Evolutionary conservation across 2,797 vertebrate species (phyloP).

Genomic region (Sphenopsis melanotis): DNA sequence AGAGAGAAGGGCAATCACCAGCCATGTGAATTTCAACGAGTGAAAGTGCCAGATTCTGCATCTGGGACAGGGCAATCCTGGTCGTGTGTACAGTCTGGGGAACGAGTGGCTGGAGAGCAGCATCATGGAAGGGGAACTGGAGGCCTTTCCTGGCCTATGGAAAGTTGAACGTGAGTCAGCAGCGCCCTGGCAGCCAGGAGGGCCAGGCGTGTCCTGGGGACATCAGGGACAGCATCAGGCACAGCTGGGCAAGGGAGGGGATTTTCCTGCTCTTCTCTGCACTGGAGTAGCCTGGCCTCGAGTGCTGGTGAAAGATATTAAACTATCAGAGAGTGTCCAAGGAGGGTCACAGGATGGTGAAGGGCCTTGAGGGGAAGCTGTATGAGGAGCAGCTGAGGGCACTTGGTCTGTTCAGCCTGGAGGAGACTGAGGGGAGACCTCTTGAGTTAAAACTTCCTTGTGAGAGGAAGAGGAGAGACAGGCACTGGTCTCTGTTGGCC

Average conservation of each 20-base stretch:
- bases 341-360: neutral
- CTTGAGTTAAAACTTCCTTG: accelerated
- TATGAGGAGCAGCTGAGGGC: neutral
- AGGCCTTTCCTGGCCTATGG: neutral
- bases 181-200: neutral
- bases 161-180: neutral
- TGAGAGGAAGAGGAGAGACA: neutral
- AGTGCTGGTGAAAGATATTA: neutral
- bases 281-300: accelerated
- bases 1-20: neutral
- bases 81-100: neutral
- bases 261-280: neutral
- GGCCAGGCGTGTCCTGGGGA: accelerated
- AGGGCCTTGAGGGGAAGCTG: accelerated
- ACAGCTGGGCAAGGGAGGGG: accelerated
- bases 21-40: neutral
- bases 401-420: neutral
- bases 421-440: neutral
- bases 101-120: neutral
- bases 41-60: too few relatives aligned
- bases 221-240: neutral
- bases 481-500: neutral
- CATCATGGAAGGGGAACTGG: neutral
- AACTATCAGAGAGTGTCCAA: neutral
- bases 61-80: neutral